phyloP scores from a whole-genome alignment of 2,888 invertebrate species.

The Sesia bembeciformis region DNA sequence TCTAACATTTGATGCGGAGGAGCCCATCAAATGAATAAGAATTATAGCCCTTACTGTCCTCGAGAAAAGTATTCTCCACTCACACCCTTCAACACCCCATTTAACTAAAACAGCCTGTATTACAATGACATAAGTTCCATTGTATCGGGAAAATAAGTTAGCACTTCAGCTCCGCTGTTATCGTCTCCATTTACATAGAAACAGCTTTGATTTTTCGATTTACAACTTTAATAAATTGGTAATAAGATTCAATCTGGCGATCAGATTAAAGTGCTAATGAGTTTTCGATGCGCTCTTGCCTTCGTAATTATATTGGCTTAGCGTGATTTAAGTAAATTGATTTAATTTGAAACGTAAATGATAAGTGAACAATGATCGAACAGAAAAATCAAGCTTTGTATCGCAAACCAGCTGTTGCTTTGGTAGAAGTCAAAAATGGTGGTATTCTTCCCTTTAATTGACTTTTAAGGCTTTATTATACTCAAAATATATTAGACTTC shows the following conservation, averaged over 20 bases:
- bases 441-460: too few species aligned
- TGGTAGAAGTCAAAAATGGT: too few species aligned
- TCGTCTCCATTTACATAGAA: slow-evolving; percentile 35
- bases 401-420: too few species aligned
- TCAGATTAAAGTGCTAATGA: slow-evolving; percentile 12
- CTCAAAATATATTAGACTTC: too few species aligned
- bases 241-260: slow-evolving; percentile 15
- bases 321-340: slow-evolving; percentile 4
- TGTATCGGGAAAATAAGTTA: neutral
- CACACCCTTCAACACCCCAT: neutral
- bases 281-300: slow-evolving; percentile 1
- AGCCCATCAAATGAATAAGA: neutral
- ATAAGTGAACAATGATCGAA: neutral
- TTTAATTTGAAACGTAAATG: neutral
- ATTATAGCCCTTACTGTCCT: neutral
- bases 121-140: neutral
- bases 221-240: slow-evolving; percentile 25
- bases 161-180: slow-evolving; percentile 9
- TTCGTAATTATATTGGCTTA: slow-evolving; percentile 3
- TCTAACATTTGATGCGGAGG: neutral
- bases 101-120: neutral
- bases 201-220: slow-evolving; percentile 25
- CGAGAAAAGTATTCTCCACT: neutral
- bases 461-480: too few species aligned
- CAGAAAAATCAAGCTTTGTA: too few species aligned